Evolutionary conservation across 2,797 vertebrate species (phyloP).

Genomic region (Synaphobranchus kaupii): DNA sequence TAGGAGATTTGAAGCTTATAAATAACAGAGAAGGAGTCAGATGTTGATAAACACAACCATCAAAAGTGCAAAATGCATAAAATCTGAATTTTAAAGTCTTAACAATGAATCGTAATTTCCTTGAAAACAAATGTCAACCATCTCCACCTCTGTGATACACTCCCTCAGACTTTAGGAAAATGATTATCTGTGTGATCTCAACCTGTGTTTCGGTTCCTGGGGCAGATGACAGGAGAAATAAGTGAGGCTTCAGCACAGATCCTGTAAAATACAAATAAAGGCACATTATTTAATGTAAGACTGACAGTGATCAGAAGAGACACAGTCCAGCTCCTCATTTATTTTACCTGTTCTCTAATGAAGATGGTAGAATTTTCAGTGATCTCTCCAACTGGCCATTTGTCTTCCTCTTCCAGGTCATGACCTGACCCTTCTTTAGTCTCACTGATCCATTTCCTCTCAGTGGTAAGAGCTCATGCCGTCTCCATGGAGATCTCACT

Average conservation of each 20-base stretch:
- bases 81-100: too few relatives aligned
- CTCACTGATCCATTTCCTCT: neutral
- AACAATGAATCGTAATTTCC: too few relatives aligned
- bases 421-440: neutral
- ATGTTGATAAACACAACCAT: too few relatives aligned
- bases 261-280: neutral
- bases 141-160: too few relatives aligned
- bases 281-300: neutral
- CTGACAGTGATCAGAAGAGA: too few relatives aligned
- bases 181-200: neutral
- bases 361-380: neutral
- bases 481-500: neutral
- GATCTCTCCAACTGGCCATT: neutral
- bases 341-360: neutral
- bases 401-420: too few relatives aligned
- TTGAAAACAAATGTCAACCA: too few relatives aligned
- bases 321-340: neutral
- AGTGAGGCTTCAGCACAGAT: neutral
- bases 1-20: too few relatives aligned
- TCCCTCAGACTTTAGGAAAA: neutral
- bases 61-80: too few relatives aligned
- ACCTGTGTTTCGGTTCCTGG: neutral
- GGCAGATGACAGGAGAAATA: neutral
- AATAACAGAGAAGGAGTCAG: too few relatives aligned
- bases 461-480: neutral